A percentile compares a stretch with the other conserved stretches of the same genome.
Evolutionary conservation across 2,113 vertebrate genomes (phyloP).

Genomic region (Salvelinus alpinus): DNA sequence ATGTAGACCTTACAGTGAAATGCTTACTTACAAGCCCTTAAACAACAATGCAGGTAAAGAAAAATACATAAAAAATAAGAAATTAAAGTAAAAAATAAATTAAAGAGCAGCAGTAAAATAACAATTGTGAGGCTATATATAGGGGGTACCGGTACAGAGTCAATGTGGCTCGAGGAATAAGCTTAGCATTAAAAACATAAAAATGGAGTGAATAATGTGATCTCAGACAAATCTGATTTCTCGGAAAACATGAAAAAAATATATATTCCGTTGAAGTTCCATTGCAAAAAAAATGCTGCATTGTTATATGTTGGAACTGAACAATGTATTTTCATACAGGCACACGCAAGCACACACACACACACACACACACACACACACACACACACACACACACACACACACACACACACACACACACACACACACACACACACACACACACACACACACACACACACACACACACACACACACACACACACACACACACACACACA

Average conservation of each 20-base stretch:
- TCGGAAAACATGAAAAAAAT: conserved; percentile 49
- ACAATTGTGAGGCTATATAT: too few species aligned
- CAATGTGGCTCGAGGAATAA: conserved; percentile 16
- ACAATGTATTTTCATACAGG: not conserved
- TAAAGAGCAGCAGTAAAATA: too few species aligned
- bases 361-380: conserved; percentile 13
- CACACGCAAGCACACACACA: conserved; percentile 5
- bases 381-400: not conserved
- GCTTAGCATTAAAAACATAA: conserved; percentile 58
- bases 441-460: too few species aligned
- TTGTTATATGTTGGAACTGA: not conserved
- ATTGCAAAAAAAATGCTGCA: conserved; percentile 36
- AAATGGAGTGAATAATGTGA: conserved; percentile 67
- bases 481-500: not conserved
- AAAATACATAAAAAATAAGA: too few species aligned
- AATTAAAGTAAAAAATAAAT: too few species aligned
- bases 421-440: too few species aligned
- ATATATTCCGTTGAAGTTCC: conserved; percentile 55
- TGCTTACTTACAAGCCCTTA: too few species aligned
- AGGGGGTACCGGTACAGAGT: too few species aligned
- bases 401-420: conserved; percentile 13
- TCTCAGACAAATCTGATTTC: conserved; percentile 67
- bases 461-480: not conserved
- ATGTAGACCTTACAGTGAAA: too few species aligned
- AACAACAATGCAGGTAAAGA: too few species aligned